Percentiles rank a stretch among this genome's conserved stretches.
Evolutionary conservation across 2,888 invertebrate species (phyloP).

Genomic region (Xestia ashworthii): DNA sequence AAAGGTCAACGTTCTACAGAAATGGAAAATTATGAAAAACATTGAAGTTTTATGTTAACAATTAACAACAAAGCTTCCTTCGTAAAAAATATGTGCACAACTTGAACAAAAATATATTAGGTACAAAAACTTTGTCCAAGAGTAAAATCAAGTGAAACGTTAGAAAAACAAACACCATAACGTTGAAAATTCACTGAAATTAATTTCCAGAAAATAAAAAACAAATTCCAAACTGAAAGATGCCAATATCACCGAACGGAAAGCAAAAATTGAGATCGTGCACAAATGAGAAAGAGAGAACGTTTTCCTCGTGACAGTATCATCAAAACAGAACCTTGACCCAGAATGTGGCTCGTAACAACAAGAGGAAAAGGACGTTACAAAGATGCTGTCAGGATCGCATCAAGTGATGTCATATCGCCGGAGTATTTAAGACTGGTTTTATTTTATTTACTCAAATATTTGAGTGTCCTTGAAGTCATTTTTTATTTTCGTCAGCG

Average conservation of each 20-base stretch:
- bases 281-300: conserved; percentile 68
- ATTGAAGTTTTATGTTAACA: not conserved
- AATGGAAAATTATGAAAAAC: conserved; percentile 34
- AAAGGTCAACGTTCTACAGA: conserved; percentile 33
- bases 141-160: conserved; percentile 1
- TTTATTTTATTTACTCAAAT: conserved; percentile 54
- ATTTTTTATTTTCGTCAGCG: conserved; percentile 20
- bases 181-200: not conserved
- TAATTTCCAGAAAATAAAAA: conserved; percentile 5
- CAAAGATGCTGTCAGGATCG: conserved; percentile 61
- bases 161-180: not conserved
- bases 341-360: conserved; percentile 77
- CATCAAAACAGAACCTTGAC: conserved; percentile 88
- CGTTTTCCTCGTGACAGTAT: conserved; percentile 76
- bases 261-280: conserved; percentile 35
- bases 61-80: not conserved
- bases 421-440: conserved; percentile 62
- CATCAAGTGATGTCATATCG: conserved; percentile 65
- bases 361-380: conserved; percentile 79
- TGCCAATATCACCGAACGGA: conserved; percentile 26
- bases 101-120: not conserved
- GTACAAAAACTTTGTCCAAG: not conserved
- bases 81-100: conserved; percentile 1
- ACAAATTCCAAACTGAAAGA: conserved; percentile 9
- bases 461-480: conserved; percentile 40